Conservation (phyloP, 2,888 invertebrate species). For the Meloe dianella region DNA sequence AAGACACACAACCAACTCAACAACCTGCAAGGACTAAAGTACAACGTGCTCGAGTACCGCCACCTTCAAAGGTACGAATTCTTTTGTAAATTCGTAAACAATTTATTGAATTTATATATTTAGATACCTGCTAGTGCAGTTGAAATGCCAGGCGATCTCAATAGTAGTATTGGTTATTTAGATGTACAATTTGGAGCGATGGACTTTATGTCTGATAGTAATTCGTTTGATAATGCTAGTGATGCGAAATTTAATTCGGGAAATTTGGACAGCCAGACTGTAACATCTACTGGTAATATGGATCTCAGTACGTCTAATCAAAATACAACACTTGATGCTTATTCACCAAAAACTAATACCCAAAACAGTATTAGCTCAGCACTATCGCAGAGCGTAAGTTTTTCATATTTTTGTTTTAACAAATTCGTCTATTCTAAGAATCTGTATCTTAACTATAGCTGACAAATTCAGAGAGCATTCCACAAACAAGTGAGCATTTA, state of each 20-base stretch:
- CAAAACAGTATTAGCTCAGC: conserved; percentile 60
- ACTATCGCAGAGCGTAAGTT: conserved; percentile 56
- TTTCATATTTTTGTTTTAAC: background rate
- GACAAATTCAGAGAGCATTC: conserved; percentile 57
- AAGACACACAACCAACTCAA: conserved; percentile 41
- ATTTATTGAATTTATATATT: conserved; percentile 33
- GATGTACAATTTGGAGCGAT: conserved; percentile 95
- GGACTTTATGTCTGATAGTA: conserved; percentile 71
- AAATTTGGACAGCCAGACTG: conserved; percentile 48
- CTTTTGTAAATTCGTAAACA: background rate
- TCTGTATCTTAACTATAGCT: conserved; percentile 47
- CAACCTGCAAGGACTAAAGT: conserved; percentile 66
- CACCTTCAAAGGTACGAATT: conserved; percentile 76
- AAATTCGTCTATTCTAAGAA: background rate
- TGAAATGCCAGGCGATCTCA: conserved; percentile 93
- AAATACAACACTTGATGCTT: conserved; percentile 61
- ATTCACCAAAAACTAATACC: conserved; percentile 52
- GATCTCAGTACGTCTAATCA: conserved; percentile 60
- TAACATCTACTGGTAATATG: conserved; percentile 45
- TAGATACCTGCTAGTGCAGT: conserved; percentile 93
- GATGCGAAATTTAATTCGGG: conserved; percentile 59
- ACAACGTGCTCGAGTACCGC: conserved; percentile 77
- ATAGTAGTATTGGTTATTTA: conserved; percentile 75
- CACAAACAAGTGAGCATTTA: conserved; percentile 57
- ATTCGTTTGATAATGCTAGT: conserved; percentile 58